Evolutionary conservation across 1,140 invertebrate species (phyloP), one percentile per base, ranked within the genome.

Genomic region (Venturia canescens): DNA sequence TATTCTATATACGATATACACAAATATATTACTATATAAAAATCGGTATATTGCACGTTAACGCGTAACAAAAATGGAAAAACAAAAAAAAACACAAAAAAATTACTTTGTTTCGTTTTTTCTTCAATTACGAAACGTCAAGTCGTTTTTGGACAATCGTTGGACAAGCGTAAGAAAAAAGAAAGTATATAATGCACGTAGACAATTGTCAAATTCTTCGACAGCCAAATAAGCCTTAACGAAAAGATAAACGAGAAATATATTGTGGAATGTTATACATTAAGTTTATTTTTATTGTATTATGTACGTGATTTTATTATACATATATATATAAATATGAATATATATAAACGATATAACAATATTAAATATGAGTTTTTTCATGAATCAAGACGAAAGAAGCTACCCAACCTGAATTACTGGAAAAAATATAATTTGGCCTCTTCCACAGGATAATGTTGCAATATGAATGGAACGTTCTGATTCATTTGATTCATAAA

Each of bases 221-320:
- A 75, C 71, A 75, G 71, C 71, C 66, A 69, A 79, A 69, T 79
- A 70, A 79, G 78, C 48, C 67, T 70, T 67, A 70, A 31, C 31
- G 27, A 60, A 77, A 26, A 77, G 27, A 77, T 29, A 79, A 16
- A 74, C 53, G 53, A 57, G 21, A 57, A 57, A 57, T 57, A n/a
- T 84, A 84, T 80, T 83, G 60, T 79, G 85, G 84, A 86, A 83
- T 86, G 85, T 86, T 86, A 84, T 82, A 81, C 57, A 60, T 80
- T 75, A 75, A n/a, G 71, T 83, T 84, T 84, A 84, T 84, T 69
- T 60, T 67, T 27, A 72, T 74, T 78, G 77, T 44, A 79, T 63
- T 63, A 60, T 71, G 79, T 57, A 67, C 29, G 48, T 50, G 9
- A 53, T 48, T 67, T 70, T 79, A 79, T 67, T 79, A 67, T 38